Evolutionary conservation across 2,888 invertebrate species (phyloP).

Genomic region (Nyleta sp.): DNA sequence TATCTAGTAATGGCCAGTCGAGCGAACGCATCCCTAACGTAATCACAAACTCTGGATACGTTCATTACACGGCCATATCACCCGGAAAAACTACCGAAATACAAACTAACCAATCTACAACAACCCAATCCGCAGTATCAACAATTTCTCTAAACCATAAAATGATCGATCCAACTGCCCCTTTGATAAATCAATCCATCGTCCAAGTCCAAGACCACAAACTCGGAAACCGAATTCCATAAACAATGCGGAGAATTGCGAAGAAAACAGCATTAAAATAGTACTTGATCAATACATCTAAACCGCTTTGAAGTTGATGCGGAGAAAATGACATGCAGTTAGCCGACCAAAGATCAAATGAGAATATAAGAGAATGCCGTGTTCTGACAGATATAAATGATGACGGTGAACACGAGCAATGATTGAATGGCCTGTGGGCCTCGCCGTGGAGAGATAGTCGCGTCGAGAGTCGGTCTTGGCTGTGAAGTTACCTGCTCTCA

Average conservation of each 20-base stretch:
- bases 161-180: too few relatives aligned
- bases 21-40: too few relatives aligned
- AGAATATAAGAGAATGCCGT: constrained; percentile 56
- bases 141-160: too few relatives aligned
- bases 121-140: too few relatives aligned
- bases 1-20: too few relatives aligned
- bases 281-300: constrained; percentile 44
- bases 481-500: constrained; percentile 65
- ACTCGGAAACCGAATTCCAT: constrained; percentile 1
- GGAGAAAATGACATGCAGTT: constrained; percentile 63
- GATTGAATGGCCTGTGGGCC: constrained; percentile 73
- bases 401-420: constrained; percentile 72
- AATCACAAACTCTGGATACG: too few relatives aligned
- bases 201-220: too few relatives aligned
- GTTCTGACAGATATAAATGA: constrained; percentile 71
- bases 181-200: too few relatives aligned
- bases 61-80: too few relatives aligned
- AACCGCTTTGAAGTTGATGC: constrained; percentile 56
- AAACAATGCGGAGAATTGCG: constrained; percentile 22
- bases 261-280: constrained; percentile 10
- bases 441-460: constrained; percentile 66
- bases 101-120: too few relatives aligned
- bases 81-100: too few relatives aligned
- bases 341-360: constrained; percentile 55
- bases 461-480: constrained; percentile 66